phyloP scores from a whole-genome alignment of 2,113 vertebrate genomes.

The Eurystomus gularis region DNA sequence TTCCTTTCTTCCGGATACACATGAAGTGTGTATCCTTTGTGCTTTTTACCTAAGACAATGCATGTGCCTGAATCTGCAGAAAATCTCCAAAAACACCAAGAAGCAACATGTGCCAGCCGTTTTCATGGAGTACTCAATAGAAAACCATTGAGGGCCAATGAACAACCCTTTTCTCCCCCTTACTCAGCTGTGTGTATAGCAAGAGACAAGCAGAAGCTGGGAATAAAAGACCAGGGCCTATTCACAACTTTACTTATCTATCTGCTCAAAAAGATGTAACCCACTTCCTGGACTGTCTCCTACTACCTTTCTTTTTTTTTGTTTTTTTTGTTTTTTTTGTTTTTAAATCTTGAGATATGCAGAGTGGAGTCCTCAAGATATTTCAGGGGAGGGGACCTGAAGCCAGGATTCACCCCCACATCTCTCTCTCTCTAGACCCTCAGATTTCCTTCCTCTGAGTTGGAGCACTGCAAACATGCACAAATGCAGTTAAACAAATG shows the following conservation, averaged over 20 bases:
- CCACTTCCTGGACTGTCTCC: neutral
- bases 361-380: neutral
- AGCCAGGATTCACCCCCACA: neutral
- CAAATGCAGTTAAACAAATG: neutral
- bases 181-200: neutral
- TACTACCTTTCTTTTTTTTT: neutral
- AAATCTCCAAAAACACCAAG: neutral
- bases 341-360: neutral
- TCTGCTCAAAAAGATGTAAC: neutral
- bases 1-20: too few species aligned
- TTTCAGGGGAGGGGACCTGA: neutral
- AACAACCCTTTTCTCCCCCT: neutral
- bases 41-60: neutral
- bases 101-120: fast-evolving
- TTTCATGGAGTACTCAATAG: neutral
- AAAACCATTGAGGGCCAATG: neutral
- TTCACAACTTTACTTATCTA: neutral
- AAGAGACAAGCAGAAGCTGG: neutral
- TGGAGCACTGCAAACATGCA: neutral
- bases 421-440: neutral
- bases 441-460: neutral
- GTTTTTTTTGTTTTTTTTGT: too few species aligned
- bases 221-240: neutral
- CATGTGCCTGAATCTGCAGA: neutral
- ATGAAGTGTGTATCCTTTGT: neutral